Evolutionary conservation across 2,797 vertebrate genomes (phyloP).

Genomic region (Acrocephalus scirpaceus): DNA sequence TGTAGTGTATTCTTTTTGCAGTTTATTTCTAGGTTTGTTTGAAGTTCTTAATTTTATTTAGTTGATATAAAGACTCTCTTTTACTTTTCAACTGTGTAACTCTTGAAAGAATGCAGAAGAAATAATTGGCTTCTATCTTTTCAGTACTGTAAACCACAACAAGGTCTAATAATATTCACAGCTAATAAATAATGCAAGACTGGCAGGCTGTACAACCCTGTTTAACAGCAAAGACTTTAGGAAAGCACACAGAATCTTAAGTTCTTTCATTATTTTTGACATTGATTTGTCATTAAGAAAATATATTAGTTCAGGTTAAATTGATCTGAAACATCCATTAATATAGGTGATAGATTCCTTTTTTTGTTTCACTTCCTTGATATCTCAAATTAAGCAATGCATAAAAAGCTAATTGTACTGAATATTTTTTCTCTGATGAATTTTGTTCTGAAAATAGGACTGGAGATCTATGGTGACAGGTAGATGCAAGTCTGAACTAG

Average conservation of each 20-base stretch:
- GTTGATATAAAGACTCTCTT: background rate
- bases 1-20: background rate
- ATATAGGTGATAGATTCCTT: slow-evolving; percentile 69
- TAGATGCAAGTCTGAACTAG: background rate
- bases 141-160: slow-evolving; percentile 43
- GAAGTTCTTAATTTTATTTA: background rate
- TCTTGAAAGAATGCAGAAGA: background rate
- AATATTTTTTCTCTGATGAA: slow-evolving; percentile 15
- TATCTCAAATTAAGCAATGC: slow-evolving; percentile 9
- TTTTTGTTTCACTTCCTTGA: background rate
- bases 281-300: slow-evolving; percentile 81
- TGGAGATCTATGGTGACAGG: background rate
- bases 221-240: slow-evolving; percentile 54
- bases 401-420: slow-evolving; percentile 3
- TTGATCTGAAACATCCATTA: slow-evolving; percentile 77
- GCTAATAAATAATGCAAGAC: slow-evolving; percentile 54
- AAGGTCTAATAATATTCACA: slow-evolving; percentile 27
- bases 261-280: slow-evolving; percentile 80
- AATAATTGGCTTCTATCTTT: slow-evolving; percentile 27
- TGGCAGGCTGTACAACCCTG: slow-evolving; percentile 10
- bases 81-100: background rate
- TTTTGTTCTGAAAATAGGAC: slow-evolving; percentile 17
- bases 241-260: slow-evolving; percentile 69
- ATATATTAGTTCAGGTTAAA: slow-evolving; percentile 77
- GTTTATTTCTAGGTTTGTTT: background rate